Evolutionary conservation across 2,113 vertebrate species (phyloP).

Genomic region (Elaphurus davidianus): DNA sequence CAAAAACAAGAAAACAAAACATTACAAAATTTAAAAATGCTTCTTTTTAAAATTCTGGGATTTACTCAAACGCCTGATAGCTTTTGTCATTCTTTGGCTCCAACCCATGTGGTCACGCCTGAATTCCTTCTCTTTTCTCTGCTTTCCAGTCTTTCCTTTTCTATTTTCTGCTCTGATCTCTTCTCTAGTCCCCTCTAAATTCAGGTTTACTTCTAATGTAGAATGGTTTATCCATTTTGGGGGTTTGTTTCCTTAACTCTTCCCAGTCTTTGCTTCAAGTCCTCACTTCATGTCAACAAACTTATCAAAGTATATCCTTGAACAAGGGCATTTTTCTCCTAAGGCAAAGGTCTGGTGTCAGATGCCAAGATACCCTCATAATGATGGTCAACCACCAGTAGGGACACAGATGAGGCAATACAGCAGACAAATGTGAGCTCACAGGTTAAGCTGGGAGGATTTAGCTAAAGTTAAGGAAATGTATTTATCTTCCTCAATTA

Average conservation of each 20-base stretch:
- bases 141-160: background rate
- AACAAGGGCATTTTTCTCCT: background rate
- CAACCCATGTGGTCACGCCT: accelerated
- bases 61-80: background rate
- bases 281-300: background rate
- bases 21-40: background rate
- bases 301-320: background rate
- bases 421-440: background rate
- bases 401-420: background rate
- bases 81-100: background rate
- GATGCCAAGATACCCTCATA: background rate
- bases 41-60: background rate
- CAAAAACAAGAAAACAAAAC: background rate
- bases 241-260: background rate
- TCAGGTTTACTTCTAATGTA: background rate
- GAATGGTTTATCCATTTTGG: background rate
- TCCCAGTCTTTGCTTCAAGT: background rate
- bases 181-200: background rate
- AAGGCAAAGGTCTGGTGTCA: background rate
- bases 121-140: background rate
- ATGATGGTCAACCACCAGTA: background rate
- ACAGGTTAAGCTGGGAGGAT: background rate
- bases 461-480: background rate
- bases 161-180: background rate
- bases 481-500: background rate